phyloP scores from a whole-genome alignment of 2,113 vertebrate genomes.

The Poeciliopsis turrubarensis region DNA sequence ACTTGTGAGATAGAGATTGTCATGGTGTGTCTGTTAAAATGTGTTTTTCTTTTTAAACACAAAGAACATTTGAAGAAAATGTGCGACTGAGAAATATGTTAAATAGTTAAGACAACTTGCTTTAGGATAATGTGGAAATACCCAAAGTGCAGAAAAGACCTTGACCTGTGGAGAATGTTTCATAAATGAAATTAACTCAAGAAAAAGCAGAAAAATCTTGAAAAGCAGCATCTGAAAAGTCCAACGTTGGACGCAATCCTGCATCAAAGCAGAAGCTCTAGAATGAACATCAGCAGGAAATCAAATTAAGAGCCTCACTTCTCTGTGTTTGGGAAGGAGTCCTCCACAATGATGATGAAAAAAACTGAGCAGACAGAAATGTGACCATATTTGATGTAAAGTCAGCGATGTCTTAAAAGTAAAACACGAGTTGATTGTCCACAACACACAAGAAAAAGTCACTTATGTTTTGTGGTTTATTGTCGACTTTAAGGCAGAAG shows the following conservation, averaged over 20 bases:
- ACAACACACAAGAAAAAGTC: background rate
- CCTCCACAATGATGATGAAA: constrained; percentile 25
- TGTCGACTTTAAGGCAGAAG: too few species aligned
- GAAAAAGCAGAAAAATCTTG: background rate
- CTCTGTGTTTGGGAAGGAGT: constrained; percentile 19
- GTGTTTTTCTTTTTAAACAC: background rate
- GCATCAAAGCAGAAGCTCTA: constrained; percentile 32
- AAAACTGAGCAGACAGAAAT: constrained; percentile 4
- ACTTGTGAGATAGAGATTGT: background rate
- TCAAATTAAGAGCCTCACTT: constrained; percentile 28
- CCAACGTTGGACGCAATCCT: constrained; percentile 1
- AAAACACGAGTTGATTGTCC: background rate
- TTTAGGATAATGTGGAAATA: background rate
- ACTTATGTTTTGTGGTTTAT: too few species aligned
- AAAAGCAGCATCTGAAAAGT: background rate
- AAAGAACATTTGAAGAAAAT: background rate
- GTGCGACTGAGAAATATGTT: background rate
- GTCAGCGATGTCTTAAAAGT: background rate
- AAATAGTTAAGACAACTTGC: background rate
- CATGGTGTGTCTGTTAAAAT: background rate
- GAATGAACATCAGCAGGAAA: constrained; percentile 1
- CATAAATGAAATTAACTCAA: constrained; percentile 1
- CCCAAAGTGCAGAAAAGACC: constrained; percentile 3
- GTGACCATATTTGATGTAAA: constrained; percentile 5
- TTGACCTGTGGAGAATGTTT: constrained; percentile 13